Conservation (phyloP, 2,888 invertebrate genomes). For the Penaeus monodon region DNA sequence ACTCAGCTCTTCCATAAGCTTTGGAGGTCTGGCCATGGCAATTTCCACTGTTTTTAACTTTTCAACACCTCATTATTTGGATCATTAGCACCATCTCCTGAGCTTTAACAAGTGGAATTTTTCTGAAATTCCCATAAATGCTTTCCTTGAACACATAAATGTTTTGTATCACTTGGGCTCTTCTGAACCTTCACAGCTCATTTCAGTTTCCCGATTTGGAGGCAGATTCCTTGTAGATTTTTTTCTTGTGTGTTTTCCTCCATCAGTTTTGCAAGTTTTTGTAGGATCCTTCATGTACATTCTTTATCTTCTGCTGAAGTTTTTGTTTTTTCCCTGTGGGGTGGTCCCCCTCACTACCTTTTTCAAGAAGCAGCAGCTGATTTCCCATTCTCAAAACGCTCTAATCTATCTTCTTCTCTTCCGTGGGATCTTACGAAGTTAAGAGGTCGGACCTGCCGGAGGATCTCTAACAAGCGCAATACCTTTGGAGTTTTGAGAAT, state of each 20-base stretch:
- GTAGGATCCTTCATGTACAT: too few species aligned
- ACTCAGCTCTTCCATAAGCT: too few species aligned
- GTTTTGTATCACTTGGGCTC: too few species aligned
- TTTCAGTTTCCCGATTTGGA: too few species aligned
- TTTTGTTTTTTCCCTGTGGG: not conserved
- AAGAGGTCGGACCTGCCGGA: constrained; percentile 72
- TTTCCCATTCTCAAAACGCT: not conserved
- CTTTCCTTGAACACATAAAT: too few species aligned
- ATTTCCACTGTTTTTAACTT: too few species aligned
- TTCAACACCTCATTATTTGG: not conserved
- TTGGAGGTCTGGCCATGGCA: not conserved
- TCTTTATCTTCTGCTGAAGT: too few species aligned
- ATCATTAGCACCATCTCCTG: constrained; percentile 6
- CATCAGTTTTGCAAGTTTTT: too few species aligned
- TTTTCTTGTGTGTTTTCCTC: too few species aligned
- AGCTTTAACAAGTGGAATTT: not conserved
- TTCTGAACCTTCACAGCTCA: too few species aligned
- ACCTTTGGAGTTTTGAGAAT: constrained; percentile 88
- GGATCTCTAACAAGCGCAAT: constrained; percentile 80
- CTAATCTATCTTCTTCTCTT: constrained; percentile 43
- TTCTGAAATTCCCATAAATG: too few species aligned
- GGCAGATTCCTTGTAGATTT: too few species aligned
- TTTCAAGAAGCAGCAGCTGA: constrained; percentile 2
- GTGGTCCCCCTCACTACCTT: not conserved
- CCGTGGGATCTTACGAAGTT: constrained; percentile 58